phyloP scores from a whole-genome alignment of 1,140 invertebrate genomes.

The Aporrectodea caliginosa region DNA sequence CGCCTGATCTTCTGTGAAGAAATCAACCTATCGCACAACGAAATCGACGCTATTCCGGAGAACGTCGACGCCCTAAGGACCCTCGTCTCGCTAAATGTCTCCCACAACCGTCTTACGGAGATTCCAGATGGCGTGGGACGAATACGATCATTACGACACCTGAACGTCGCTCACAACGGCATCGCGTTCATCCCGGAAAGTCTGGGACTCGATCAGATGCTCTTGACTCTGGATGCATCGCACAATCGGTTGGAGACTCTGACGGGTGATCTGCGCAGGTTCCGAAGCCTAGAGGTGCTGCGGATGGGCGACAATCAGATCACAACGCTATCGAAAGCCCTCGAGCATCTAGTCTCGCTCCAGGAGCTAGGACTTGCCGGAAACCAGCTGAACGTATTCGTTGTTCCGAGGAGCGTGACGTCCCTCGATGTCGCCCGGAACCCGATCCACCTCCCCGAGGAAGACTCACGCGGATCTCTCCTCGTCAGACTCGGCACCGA shows the following conservation, averaged over 20 bases:
- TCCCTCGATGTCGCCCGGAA: constrained; percentile 46
- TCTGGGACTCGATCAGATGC: constrained; percentile 35
- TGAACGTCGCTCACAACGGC: constrained; percentile 44
- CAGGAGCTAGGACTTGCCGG: constrained; percentile 39
- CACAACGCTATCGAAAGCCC: constrained; percentile 43
- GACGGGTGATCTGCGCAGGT: constrained; percentile 39
- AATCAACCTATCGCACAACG: constrained; percentile 33
- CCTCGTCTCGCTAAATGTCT: constrained; percentile 17
- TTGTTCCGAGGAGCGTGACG: constrained; percentile 45
- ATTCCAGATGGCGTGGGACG: constrained; percentile 46
- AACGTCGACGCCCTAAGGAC: constrained; percentile 21
- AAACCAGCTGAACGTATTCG: constrained; percentile 46
- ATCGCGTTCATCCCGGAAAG: constrained; percentile 47
- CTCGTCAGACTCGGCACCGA: constrained; percentile 48
- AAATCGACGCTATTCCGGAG: constrained; percentile 18
- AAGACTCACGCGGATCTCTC: constrained; percentile 44
- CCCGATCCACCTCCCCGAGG: constrained; percentile 36
- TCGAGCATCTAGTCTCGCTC: constrained; percentile 45
- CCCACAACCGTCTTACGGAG: constrained; percentile 45
- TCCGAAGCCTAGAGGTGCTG: constrained; percentile 48
- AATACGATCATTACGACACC: constrained; percentile 44
- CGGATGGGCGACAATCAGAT: constrained; percentile 48
- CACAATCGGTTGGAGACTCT: constrained; percentile 45
- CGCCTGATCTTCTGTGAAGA: constrained; percentile 15
- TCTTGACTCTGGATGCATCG: constrained; percentile 43